Percentiles rank a stretch among this genome's conserved stretches.
Conservation (phyloP, 2,888 invertebrate species). For the Bunonema sp. region DNA sequence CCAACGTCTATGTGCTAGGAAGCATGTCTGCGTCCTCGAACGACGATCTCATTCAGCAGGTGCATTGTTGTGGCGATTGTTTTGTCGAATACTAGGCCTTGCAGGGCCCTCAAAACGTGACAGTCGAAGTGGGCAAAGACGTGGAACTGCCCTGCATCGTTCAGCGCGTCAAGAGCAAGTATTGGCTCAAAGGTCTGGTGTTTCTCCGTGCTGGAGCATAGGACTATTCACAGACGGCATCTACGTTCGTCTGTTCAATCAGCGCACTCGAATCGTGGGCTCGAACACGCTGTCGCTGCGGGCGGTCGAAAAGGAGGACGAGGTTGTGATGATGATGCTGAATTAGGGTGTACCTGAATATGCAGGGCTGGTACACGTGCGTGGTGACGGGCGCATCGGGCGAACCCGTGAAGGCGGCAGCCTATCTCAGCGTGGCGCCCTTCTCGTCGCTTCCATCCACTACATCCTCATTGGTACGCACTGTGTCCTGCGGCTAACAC, state of each 20-base stretch:
- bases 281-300: conserved; percentile 15
- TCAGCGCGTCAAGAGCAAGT: conserved; percentile 11
- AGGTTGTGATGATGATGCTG: background rate
- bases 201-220: no score
- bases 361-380: conserved; percentile 26
- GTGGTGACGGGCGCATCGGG: conserved; percentile 11
- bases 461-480: no score
- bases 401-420: conserved; percentile 7
- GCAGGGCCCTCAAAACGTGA: conserved; percentile 17
- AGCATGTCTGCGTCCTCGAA: conserved; percentile 4
- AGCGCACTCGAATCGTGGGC: conserved; percentile 9
- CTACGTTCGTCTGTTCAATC: no score
- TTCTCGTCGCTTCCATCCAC: no score
- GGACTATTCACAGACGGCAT: no score
- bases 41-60: conserved; percentile 10
- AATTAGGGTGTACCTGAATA: background rate
- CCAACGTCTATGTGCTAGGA: conserved; percentile 13
- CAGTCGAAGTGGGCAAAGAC: conserved; percentile 11
- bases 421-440: conserved; percentile 16
- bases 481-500: no score
- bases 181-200: conserved; percentile 18
- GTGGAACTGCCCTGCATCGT: conserved; percentile 15
- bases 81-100: background rate
- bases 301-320: conserved; percentile 5
- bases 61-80: no score